phyloP scores from a whole-genome alignment of 2,113 vertebrate genomes.

The Callipepla squamata region DNA sequence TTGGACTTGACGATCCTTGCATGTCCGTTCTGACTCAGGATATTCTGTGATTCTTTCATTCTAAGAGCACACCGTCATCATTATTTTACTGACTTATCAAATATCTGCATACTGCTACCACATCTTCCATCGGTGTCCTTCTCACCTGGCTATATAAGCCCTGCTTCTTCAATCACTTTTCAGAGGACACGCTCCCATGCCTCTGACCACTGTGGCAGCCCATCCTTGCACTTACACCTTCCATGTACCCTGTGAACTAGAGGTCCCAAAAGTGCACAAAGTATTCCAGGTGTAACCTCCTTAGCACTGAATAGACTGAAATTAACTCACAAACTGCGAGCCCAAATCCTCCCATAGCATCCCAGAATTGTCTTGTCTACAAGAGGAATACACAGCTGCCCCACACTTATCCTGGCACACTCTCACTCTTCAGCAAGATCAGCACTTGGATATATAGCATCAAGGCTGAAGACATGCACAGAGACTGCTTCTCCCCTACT shows the following conservation, averaged over 20 bases:
- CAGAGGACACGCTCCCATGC: neutral
- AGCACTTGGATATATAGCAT: neutral
- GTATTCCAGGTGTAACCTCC: neutral
- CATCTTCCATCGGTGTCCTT: neutral
- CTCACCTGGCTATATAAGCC: neutral
- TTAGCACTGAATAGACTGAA: neutral
- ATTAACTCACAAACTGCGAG: neutral
- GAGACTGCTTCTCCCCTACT: neutral
- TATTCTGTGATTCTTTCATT: neutral
- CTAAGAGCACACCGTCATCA: neutral
- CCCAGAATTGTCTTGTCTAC: neutral
- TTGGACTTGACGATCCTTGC: neutral
- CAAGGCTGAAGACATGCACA: neutral
- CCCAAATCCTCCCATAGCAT: neutral
- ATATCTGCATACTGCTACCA: neutral
- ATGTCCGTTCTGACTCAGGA: neutral
- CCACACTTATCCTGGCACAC: neutral
- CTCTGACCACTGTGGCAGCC: accelerated
- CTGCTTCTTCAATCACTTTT: neutral
- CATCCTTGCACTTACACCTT: neutral
- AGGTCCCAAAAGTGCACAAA: neutral
- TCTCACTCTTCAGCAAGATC: neutral
- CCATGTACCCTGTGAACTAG: accelerated
- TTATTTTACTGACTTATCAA: neutral
- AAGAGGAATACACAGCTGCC: neutral